Base-by-base conservation (phyloP, 2,797 vertebrate genomes). In the Fratercula arctica region DNA sequence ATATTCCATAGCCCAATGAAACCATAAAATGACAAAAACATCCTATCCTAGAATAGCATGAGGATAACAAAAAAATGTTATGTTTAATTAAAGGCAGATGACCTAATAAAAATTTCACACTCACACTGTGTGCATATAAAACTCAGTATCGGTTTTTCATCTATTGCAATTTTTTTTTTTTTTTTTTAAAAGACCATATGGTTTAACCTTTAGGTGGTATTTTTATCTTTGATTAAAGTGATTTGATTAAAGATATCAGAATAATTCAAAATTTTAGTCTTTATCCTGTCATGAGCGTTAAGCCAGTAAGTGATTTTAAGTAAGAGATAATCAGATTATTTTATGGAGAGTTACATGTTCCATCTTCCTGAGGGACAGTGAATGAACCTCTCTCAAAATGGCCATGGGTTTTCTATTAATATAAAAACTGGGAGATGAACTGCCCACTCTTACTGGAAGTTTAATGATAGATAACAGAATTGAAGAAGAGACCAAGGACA, bases 1-100 rank as follows among this genome's bases (percentile, higher is more conserved):
- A 90, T 95, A 94, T 94, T 93, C 92, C 92, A 63, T 19, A 92
- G 92, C 89, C 90, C 92, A 75, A 26, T 56, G 59, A 96, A 96
- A 95, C 96, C 95, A 93, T 83, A 69, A 97, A 95, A 94, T 37
- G 90, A 85, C 94, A 95, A 96, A 96, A 96, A 95, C 94, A 96
- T 95, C 94, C 94, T 88, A 96, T 80, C 86, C 90, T 91, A 95
- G 84, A 96, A 95, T 94, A 96, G 95, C 75, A 94, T 2, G 28
- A 74, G 84, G 84, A 43, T 85, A 90, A 60, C 51, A 93, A 93
- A 85, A 86, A 93, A 86, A 43, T 2, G 53, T 24, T 90, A 66
- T 13, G 11, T 64, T 95, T 95, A 95, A 97, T 96, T 92, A 87
- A 92, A 96, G 79, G 78, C 93, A 97, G 96, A 95, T 77, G 83